Conservation (phyloP, 2,113 vertebrate species). For the Lathamus discolor region DNA sequence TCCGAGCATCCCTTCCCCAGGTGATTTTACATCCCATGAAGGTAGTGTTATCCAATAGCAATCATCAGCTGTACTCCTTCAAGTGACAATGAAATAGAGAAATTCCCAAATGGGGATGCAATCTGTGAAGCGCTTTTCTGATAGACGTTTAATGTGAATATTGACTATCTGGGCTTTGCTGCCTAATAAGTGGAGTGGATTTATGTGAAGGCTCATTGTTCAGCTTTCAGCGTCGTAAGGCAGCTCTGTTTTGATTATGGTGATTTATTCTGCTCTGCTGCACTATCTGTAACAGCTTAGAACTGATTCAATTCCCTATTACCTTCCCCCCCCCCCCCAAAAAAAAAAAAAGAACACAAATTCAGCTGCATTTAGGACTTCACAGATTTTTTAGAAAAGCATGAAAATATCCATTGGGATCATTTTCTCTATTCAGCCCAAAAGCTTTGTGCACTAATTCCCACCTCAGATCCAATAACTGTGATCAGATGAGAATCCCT, state of each 20-base stretch:
- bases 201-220: conserved; percentile 47
- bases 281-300: background rate
- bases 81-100: conserved; percentile 27
- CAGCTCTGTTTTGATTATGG: conserved; percentile 55
- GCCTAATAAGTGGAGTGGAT: conserved; percentile 47
- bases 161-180: conserved; percentile 44
- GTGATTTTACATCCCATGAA: background rate
- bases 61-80: background rate
- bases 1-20: background rate
- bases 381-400: conserved; percentile 2
- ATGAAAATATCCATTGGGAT: background rate
- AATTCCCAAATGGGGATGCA: conserved; percentile 30
- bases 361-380: background rate
- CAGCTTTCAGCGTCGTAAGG: conserved; percentile 36
- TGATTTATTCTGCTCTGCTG: conserved; percentile 63
- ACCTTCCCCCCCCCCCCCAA: background rate
- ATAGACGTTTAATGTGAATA: conserved; percentile 60
- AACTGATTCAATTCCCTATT: background rate
- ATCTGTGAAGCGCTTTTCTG: conserved; percentile 23
- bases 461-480: background rate
- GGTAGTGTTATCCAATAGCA: background rate
- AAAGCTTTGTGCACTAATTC: background rate
- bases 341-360: background rate
- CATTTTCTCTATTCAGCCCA: background rate
- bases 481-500: background rate